Conservation (phyloP, 2,113 vertebrate genomes). For the Condylura cristata region DNA sequence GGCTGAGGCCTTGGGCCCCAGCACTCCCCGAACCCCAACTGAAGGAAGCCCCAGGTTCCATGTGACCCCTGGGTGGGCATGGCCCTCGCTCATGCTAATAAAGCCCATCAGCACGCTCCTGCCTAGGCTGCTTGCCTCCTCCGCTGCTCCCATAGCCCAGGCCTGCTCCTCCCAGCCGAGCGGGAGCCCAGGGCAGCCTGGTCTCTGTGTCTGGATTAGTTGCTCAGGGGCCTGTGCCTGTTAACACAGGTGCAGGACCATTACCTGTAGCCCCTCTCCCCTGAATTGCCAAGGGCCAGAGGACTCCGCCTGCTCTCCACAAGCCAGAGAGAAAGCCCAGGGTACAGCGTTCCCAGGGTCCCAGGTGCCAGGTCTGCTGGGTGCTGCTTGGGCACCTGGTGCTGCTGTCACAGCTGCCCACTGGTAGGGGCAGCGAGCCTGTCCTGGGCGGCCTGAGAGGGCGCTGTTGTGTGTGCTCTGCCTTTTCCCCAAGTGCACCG, state of each 20-base stretch:
- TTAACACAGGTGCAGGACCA: too few relatives aligned
- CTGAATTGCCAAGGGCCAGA: not conserved
- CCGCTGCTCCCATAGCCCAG: too few relatives aligned
- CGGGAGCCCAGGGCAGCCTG: not conserved
- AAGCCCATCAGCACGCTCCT: not conserved
- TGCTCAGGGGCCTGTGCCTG: accelerated
- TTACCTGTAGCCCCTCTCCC: not conserved
- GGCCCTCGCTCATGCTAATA: not conserved
- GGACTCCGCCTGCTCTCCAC: not conserved
- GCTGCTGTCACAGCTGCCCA: too few relatives aligned
- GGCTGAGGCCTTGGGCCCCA: not conserved
- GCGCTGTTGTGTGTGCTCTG: not conserved
- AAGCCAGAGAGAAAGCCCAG: not conserved
- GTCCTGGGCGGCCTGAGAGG: accelerated
- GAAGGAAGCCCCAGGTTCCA: not conserved
- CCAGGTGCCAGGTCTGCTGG: not conserved
- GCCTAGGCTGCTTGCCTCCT: not conserved
- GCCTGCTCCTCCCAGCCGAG: accelerated
- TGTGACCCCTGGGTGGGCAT: not conserved
- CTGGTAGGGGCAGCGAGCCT: accelerated
- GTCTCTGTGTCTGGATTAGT: not conserved
- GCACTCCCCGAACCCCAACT: not conserved
- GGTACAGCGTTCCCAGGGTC: not conserved
- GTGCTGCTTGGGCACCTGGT: not conserved
- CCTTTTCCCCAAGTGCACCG: accelerated